A percentile compares a stretch with the other conserved stretches of the same genome.
These are phyloP conservation scores for Bradypodion pumilum DNA, from an alignment of 2,797 vertebrate genomes.

Conservation along the genomic window DNA sequence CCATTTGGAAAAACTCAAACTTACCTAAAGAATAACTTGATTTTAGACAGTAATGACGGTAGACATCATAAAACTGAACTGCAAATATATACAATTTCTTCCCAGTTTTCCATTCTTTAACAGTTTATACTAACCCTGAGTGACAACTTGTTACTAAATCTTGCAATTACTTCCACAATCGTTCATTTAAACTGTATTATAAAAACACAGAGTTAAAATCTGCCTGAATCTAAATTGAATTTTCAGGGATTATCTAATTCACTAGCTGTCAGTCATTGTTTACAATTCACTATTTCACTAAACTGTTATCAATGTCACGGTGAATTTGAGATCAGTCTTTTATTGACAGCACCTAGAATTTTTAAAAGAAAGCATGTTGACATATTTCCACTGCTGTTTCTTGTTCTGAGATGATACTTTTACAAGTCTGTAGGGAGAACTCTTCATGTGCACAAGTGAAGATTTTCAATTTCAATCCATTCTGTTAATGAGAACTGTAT, in stretches of 20 bases:
- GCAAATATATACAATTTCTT: constrained; percentile 1
- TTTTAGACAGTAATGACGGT: background rate
- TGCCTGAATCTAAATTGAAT: constrained; percentile 22
- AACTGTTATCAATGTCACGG: constrained; percentile 49
- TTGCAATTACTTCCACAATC: constrained; percentile 9
- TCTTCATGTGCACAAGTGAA: background rate
- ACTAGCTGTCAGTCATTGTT: constrained; percentile 36
- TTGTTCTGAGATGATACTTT: constrained; percentile 35
- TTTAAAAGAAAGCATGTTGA: background rate
- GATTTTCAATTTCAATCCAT: constrained; percentile 4
- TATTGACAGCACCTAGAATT: constrained; percentile 37
- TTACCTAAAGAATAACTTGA: background rate
- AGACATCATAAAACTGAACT: background rate
- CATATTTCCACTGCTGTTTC: constrained; percentile 23
- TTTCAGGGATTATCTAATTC: constrained; percentile 28
- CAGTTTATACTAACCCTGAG: constrained; percentile 30
- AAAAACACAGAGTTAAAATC: background rate
- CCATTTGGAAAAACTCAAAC: background rate
- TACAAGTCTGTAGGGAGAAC: background rate
- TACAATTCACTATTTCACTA: constrained; percentile 50
- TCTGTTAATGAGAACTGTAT: constrained; percentile 11
- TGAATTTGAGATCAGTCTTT: constrained; percentile 46
- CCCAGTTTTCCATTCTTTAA: background rate
- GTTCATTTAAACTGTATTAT: constrained; percentile 34
- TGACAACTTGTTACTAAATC: constrained; percentile 49